Base-by-base conservation (phyloP, 2,888 invertebrate species). In the Metacarcinus magister region DNA sequence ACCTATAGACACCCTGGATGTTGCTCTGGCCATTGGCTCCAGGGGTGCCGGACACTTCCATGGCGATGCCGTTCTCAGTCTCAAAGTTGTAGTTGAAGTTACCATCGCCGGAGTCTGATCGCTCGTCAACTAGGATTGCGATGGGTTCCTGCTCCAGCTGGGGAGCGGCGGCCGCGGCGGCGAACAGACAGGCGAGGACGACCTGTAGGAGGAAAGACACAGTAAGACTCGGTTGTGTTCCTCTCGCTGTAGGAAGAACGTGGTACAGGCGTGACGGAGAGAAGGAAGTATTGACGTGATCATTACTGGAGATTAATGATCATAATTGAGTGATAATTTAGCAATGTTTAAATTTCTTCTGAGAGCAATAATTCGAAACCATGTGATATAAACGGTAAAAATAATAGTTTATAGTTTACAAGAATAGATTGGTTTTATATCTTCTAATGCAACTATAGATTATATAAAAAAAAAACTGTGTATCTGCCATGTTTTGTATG, bases 71-170 rank as follows among this genome's bases (percentile, higher is more conserved):
- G 60, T 95, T 93, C 48, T 93, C 93, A 43, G 95, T 67, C 60
- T 93, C 95, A 43, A 95, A 93, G 93, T 48, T 89, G 89, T 89
- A 95, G 60, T 87, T 89, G 95, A 95, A 95, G 95, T 95, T 95
- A 16, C 95, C 95, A 39, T 95, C 93, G 44, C 95, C 95, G 43
- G 46, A 48, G 95, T 95, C 95, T 43, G n/a, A 13, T 4, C 95
- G 28, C 43, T 95, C 95, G 89, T 95, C 95, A 23, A 48, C 1
- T 4, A 93, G 8, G 19, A 94, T 48, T 32, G 54, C 94, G 39
- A 94, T 46, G 54, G 23, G 75, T 5, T 75, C 28, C 43, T 60
- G 94, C 28, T 87, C 32, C 28, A 39, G 19, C 67, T 95, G 93
- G 23, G 95, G 93, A 39, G 95, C 95, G 44, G 93, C 95, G 54